These are phyloP conservation scores for Cariama cristata DNA, from an alignment of 2,113 vertebrate species.

Conservation along the genomic window DNA sequence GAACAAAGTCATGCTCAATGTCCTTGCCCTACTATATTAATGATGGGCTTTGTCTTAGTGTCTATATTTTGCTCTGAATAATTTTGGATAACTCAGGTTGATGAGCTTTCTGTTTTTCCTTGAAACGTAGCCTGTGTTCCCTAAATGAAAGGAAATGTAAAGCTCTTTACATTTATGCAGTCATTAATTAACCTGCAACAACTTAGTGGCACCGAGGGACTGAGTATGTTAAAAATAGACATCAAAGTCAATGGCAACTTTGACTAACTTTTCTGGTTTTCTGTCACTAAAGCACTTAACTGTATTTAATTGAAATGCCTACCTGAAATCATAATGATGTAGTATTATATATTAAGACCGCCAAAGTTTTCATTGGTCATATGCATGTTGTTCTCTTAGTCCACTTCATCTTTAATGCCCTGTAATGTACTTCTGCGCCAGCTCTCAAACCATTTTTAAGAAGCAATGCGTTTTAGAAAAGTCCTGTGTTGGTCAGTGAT, in stretches of 20 bases:
- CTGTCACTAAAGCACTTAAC: conserved; percentile 35
- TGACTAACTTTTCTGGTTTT: conserved; percentile 16
- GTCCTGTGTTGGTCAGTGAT: not conserved
- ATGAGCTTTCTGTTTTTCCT: conserved; percentile 43
- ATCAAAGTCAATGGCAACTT: conserved; percentile 27
- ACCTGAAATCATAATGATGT: conserved; percentile 7
- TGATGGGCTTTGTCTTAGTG: not conserved
- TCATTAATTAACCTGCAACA: conserved; percentile 53
- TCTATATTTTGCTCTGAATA: conserved; percentile 1
- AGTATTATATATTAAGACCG: not conserved
- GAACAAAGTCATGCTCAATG: conserved; percentile 2
- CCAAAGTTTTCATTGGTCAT: not conserved
- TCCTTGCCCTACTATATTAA: conserved; percentile 15
- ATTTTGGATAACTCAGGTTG: conserved; percentile 25
- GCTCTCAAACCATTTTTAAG: not conserved
- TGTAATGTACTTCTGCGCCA: not conserved
- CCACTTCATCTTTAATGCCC: not conserved
- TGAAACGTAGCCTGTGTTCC: not conserved
- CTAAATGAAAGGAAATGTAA: conserved; percentile 40
- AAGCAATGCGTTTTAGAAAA: not conserved
- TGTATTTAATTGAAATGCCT: conserved; percentile 3
- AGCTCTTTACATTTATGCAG: conserved; percentile 30
- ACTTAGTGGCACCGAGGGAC: conserved; percentile 29
- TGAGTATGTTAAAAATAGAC: conserved; percentile 45
- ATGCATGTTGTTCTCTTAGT: not conserved